Evolutionary conservation across 2,888 invertebrate species (phyloP), one percentile per base, ranked within the genome.

Genomic region (Netelia fuscicornis): DNA sequence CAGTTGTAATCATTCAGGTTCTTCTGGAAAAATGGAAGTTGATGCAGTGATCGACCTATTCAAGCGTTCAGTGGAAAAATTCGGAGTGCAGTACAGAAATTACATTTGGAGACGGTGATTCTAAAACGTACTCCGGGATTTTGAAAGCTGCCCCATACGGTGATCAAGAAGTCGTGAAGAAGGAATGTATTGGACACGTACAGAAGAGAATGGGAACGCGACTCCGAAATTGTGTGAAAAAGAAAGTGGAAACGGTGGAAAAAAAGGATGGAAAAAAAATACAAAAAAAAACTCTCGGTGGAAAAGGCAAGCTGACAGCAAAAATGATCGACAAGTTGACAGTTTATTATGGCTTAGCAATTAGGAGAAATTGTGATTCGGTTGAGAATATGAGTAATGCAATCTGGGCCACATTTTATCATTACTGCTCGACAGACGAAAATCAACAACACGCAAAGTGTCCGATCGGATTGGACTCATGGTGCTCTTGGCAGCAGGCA

Each of bases 131-230:
- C 62, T 68, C 58, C 1, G 37, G 77, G 68, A 89, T 83, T 62
- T 94, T 95, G 86, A 95, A 96, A 81, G 96, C 96, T 10, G 95
- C 96, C 0, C 93, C 71, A 20, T 71, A 70, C 54, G 70, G 70
- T 71, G 71, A 58, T 56, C 58, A 71, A 56, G 30, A 30, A 30
- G 30, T 30, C 30, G 30, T 30, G 30, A 30, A 30, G 30, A 30
- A 30, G 30, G 30, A 37, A 30, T 30, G 30, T 30, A 30, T 30
- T 30, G 30, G 30, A 30, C 30, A 30, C 30, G 30, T 30, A 30
- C 58, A 60, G 58, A 72, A 72, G 44, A 56, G 68, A 52, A 68
- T 68, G 68, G 68, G 52, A 23, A 52, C 48, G 52, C 52, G 68
- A 52, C 68, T 68, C 48, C 52, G 52, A 65, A 20, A 65, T 65